Base-by-base conservation (phyloP, 2,113 vertebrate genomes). In the Delphinapterus leucas region DNA sequence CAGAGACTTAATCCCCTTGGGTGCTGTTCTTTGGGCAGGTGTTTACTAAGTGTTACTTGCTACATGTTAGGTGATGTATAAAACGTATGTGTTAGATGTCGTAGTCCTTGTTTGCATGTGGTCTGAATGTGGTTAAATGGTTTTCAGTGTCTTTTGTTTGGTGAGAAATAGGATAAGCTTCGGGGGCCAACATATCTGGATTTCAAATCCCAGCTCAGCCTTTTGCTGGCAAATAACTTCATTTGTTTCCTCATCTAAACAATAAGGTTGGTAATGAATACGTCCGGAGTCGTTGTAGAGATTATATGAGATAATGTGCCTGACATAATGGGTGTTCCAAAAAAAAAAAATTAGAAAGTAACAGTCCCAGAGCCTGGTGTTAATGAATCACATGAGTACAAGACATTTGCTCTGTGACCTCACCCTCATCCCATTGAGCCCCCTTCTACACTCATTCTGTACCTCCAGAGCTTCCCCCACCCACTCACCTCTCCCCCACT, bases 81-180 rank as follows among this genome's bases (percentile, higher is more conserved):
- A 18, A 60, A 53, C 49, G 31, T 70, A 0, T 47, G 21, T 63
- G 9, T 47, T 93, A 81, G 33, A 14, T 55, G 17, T 86, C 31
- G 4, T 38, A 13, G 49, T 90, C 44, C 28, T 58, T 44, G 31
- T 61, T 70, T 63, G 4, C 38, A 58, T 89, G 41, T 76, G 38
- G 7, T 61, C 55, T 53, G 82, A 28, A 67, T 82, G 31, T 70
- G 38, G 6, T 58, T 81, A 53, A 82, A 13, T 86, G 55, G 36
- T 93, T 47, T 58, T 17, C 41, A 26, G 7, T 79, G 38, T 26
- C 89, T 96, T 53, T 92, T 41, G 90, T 83, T 86, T 92, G 49
- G n/a, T 68, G 10, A 76, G 74, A 83, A 95, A 38, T 44, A 84
- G n/a, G 33, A 23, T 47, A 25, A 1, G 11, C 25, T 90, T 80